Evolutionary conservation across 2,113 vertebrate genomes (phyloP), one percentile per base, ranked within the genome.

Genomic region (Rallus limicola): DNA sequence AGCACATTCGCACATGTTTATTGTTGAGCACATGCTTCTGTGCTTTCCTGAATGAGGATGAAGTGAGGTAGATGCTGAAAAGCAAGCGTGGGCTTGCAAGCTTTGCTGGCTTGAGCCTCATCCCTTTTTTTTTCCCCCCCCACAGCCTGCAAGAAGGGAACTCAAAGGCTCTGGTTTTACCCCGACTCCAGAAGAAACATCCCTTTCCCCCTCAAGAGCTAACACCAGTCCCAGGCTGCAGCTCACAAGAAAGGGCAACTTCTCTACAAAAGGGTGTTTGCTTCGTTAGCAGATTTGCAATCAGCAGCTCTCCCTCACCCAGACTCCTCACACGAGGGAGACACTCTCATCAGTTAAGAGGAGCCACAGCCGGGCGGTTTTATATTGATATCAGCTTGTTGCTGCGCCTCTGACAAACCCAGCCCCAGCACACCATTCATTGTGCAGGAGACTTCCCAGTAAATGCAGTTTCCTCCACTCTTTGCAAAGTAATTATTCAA

Each of bases 391-490:
- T 74, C 84, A 85, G 96, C 84, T 96, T 95, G 79, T 78, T 62
- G 88, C 91, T 89, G 91, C 67, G 13, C 33, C 83, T 88, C 92
- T 96, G 92, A 93, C 85, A 94, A 95, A 94, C 65, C 76, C 89
- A 94, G 65, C 75, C 78, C 58, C 50, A 2, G 23, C 16, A 2
- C 67, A 88, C 68, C 25, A 88, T 92, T 78, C 93, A 85, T 23
- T 62, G 59, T 68, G 76, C 52, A n/a, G 46, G 50, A 75, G 48
- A 18, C 91, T 83, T 88, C 64, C 82, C 82, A 75, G 74, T 20
- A 95, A 94, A 93, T 42, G 72, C 48, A 88, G 86, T 33, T 84
- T 85, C 91, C 82, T 92, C 7, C 40, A 5, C 83, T 91, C 80
- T 69, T 53, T 72, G 72, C 40, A 70, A 91, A 88, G 63, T 76